Conservation (phyloP, 2,888 invertebrate species). For the Troides oblongomaculatus region DNA sequence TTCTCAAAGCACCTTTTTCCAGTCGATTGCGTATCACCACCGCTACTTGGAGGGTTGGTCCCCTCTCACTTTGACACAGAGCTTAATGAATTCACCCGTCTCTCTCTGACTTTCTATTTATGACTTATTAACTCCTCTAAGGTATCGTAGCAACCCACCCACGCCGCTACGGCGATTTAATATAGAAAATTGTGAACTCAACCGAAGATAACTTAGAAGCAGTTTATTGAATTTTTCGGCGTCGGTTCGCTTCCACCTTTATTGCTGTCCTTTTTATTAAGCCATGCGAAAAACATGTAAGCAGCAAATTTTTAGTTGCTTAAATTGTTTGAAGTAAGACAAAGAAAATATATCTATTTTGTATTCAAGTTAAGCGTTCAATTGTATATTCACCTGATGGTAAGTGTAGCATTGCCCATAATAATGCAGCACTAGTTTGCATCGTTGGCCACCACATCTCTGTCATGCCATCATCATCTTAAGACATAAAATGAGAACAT, state of each 20-base stretch:
- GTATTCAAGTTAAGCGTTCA: no score
- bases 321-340: no score
- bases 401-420: no score
- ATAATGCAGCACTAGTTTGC: no score
- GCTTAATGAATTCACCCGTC: conserved; percentile 43
- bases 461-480: no score
- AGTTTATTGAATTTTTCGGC: conserved; percentile 72
- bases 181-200: conserved; percentile 77
- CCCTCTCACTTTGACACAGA: conserved; percentile 48
- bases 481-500: no score
- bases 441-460: no score
- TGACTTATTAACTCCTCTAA: conserved; percentile 79
- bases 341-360: no score
- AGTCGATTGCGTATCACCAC: conserved; percentile 72
- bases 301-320: neutral
- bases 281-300: neutral
- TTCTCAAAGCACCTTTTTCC: conserved; percentile 74
- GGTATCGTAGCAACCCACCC: conserved; percentile 78
- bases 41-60: conserved; percentile 58
- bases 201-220: conserved; percentile 59
- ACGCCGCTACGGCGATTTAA: conserved; percentile 65
- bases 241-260: conserved; percentile 36
- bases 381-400: no score
- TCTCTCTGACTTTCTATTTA: conserved; percentile 65
- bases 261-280: conserved; percentile 24